phyloP scores from a whole-genome alignment of 2,888 invertebrate species.

The Helleia helle region DNA sequence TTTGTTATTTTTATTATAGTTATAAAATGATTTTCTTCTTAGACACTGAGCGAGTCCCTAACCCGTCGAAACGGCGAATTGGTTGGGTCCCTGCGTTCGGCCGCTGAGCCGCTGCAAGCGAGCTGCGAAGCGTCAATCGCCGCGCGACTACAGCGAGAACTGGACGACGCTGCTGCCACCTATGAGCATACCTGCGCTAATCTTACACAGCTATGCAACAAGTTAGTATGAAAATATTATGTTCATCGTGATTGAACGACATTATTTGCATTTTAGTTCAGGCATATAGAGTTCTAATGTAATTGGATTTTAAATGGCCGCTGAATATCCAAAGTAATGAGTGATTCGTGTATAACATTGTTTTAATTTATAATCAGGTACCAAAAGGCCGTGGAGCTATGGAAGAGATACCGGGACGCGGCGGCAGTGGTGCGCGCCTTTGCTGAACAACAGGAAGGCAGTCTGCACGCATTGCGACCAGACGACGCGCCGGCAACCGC shows the following conservation, averaged over 20 bases:
- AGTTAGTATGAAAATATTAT: slow-evolving; percentile 38
- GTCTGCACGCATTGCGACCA: slow-evolving; percentile 80
- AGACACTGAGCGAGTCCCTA: slow-evolving; percentile 86
- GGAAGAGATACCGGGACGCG: slow-evolving; percentile 86
- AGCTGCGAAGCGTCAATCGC: slow-evolving; percentile 81
- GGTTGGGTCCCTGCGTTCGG: slow-evolving; percentile 79
- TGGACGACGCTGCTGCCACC: slow-evolving; percentile 84
- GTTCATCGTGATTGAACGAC: no score
- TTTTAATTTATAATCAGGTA: slow-evolving; percentile 76
- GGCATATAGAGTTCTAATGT: no score
- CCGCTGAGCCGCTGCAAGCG: slow-evolving; percentile 82
- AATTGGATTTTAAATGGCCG: no score
- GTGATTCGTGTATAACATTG: no score
- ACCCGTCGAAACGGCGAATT: slow-evolving; percentile 83
- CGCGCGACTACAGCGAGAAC: slow-evolving; percentile 81
- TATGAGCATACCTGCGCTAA: slow-evolving; percentile 87
- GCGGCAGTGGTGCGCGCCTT: slow-evolving; percentile 83
- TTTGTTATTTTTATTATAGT: no score
- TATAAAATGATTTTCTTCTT: slow-evolving; percentile 14
- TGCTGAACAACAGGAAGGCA: slow-evolving; percentile 84
- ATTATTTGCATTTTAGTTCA: no score
- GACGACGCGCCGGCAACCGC: slow-evolving; percentile 81
- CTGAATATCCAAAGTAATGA: no score
- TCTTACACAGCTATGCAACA: slow-evolving; percentile 82
- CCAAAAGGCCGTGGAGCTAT: slow-evolving; percentile 86